Evolutionary conservation across 2,888 invertebrate species (phyloP).

Genomic region (Notodonta ziczac): DNA sequence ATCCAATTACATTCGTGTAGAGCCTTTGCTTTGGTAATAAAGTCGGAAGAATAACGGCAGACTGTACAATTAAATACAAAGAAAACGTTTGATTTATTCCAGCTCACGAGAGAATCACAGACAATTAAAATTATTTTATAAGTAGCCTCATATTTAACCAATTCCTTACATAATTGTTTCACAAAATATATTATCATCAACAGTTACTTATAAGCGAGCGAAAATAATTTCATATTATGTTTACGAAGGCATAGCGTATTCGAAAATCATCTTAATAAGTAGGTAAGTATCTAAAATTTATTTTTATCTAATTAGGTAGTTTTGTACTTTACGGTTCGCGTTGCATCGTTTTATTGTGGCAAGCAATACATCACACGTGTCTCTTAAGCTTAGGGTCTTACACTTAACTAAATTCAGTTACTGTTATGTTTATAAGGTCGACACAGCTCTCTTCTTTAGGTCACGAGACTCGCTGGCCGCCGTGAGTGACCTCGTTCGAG

Average conservation of each 20-base stretch:
- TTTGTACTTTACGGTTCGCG: conserved; percentile 68
- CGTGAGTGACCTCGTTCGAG: conserved; percentile 73
- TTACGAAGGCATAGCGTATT: conserved; percentile 10
- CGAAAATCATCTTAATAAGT: conserved; percentile 20
- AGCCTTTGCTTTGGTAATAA: neutral
- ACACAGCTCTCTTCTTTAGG: conserved; percentile 68
- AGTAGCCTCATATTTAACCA: conserved; percentile 46
- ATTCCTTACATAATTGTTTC: conserved; percentile 19
- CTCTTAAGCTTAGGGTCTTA: conserved; percentile 36
- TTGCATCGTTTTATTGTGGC: conserved; percentile 37
- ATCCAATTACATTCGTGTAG: neutral
- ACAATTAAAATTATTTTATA: conserved; percentile 38
- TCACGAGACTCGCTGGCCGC: conserved; percentile 63
- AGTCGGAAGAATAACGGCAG: neutral
- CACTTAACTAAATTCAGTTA: conserved; percentile 47
- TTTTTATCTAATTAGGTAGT: conserved; percentile 38
- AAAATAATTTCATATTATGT: conserved; percentile 15
- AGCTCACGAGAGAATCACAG: conserved; percentile 52
- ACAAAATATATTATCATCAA: conserved; percentile 19
- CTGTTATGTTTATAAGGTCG: conserved; percentile 68
- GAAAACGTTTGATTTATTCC: conserved; percentile 24
- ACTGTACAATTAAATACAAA: neutral
- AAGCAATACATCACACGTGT: conserved; percentile 41
- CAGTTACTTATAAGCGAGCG: conserved; percentile 23
- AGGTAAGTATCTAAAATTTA: conserved; percentile 24